Percentiles rank a stretch among this genome's conserved stretches.
phyloP scores from a whole-genome alignment of 2,888 invertebrate species.

The Gryllus longicercus region DNA sequence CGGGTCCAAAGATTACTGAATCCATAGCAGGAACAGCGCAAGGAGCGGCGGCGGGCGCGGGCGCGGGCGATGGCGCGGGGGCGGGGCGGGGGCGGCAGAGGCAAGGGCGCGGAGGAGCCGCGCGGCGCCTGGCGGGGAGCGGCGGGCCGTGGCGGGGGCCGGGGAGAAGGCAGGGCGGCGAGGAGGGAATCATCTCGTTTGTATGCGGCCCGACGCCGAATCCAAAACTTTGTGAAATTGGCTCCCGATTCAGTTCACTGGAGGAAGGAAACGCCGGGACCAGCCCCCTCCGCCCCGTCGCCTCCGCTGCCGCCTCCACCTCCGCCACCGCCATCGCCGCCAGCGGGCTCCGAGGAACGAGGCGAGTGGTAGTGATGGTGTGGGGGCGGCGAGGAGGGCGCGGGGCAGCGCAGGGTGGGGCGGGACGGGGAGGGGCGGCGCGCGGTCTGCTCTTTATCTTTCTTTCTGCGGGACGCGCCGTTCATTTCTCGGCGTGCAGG shows the following conservation, averaged over 20 bases:
- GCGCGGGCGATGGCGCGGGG: neutral
- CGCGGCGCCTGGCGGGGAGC: neutral
- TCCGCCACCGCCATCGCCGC: neutral
- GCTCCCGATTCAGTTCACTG: constrained; percentile 55
- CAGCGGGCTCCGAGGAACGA: neutral
- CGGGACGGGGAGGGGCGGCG: neutral
- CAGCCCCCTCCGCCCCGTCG: constrained; percentile 34
- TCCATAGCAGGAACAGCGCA: constrained; percentile 22
- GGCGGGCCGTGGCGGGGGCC: neutral
- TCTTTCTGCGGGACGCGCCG: constrained; percentile 6
- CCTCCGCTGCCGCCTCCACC: neutral
- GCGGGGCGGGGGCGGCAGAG: neutral
- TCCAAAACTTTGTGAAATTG: constrained; percentile 56
- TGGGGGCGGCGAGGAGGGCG: neutral
- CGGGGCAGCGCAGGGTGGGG: neutral
- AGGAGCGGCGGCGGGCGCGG: neutral
- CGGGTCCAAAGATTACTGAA: constrained; percentile 29
- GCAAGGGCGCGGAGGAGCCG: constrained; percentile 25
- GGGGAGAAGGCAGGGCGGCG: neutral
- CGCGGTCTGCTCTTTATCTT: neutral
- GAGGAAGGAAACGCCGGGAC: constrained; percentile 48
- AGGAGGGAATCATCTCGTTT: constrained; percentile 48
- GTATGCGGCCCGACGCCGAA: constrained; percentile 51
- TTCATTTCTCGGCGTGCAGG: neutral
- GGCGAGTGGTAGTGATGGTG: neutral